Percentiles rank a stretch among this genome's conserved stretches.
phyloP scores from a whole-genome alignment of 2,888 invertebrate genomes.

The Automeris io region DNA sequence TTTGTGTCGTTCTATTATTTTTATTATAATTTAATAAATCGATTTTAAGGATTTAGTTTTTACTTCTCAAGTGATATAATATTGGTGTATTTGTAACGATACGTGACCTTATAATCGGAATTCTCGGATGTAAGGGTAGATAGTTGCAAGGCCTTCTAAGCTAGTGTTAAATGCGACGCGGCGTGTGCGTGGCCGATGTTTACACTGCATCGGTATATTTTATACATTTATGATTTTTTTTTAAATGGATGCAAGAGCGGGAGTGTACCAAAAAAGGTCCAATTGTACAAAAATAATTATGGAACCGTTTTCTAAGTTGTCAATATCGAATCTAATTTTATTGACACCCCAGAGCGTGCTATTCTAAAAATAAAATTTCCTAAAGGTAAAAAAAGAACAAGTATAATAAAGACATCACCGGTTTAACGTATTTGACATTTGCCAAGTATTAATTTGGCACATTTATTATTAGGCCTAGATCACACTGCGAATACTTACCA shows the following conservation, averaged over 20 bases:
- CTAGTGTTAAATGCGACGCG: slow-evolving; percentile 57
- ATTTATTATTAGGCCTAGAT: too few relatives aligned
- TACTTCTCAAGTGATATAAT: slow-evolving; percentile 71
- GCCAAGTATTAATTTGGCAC: too few relatives aligned
- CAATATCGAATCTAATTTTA: too few relatives aligned
- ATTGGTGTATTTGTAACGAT: slow-evolving; percentile 63
- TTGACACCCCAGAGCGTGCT: too few relatives aligned
- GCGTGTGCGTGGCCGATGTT: slow-evolving; percentile 50
- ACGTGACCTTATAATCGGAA: slow-evolving; percentile 72
- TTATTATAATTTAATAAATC: slow-evolving; percentile 40
- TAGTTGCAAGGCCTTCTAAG: slow-evolving; percentile 70
- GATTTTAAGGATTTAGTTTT: slow-evolving; percentile 54
- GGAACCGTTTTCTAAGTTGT: too few relatives aligned
- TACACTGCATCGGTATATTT: slow-evolving; percentile 47
- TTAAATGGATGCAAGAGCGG: slow-evolving; percentile 1
- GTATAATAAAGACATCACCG: too few relatives aligned
- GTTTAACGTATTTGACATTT: too few relatives aligned
- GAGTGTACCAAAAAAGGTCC: background rate
- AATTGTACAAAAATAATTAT: too few relatives aligned
- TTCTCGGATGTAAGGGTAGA: slow-evolving; percentile 72
- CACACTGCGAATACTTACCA: too few relatives aligned
- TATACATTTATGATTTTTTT: slow-evolving; percentile 34
- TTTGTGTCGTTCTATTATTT: slow-evolving; percentile 24
- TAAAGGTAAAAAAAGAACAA: too few relatives aligned
- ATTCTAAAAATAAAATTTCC: too few relatives aligned